A percentile compares a stretch with the other conserved stretches of the same genome.
Evolutionary conservation across 2,113 vertebrate species (phyloP).

Genomic region (Serilophus lunatus): DNA sequence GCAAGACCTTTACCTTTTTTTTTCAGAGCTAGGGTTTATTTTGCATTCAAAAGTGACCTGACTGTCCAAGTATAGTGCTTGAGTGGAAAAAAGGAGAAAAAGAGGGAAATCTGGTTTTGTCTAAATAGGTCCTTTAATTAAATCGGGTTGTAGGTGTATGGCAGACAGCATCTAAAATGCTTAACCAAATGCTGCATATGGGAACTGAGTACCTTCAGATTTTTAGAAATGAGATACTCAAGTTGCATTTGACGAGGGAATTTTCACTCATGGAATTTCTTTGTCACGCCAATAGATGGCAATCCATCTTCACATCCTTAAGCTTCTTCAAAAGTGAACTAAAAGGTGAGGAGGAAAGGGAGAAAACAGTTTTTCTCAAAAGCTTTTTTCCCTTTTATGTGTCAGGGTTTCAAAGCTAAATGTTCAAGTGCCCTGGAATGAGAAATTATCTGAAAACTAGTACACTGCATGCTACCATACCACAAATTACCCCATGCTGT

Average conservation of each 20-base stretch:
- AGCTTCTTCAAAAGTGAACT: background rate
- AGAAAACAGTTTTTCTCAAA: constrained; percentile 45
- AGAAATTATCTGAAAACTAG: constrained; percentile 62
- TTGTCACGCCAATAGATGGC: constrained; percentile 69
- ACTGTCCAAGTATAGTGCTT: background rate
- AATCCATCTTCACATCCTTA: background rate
- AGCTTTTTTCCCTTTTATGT: constrained; percentile 20
- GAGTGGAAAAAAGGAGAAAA: background rate
- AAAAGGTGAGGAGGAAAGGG: constrained; percentile 16
- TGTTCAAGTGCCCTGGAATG: constrained; percentile 50
- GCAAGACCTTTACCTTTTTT: background rate
- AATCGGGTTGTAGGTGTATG: background rate
- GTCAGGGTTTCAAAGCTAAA: constrained; percentile 57
- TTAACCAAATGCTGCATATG: background rate
- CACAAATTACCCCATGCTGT: constrained; percentile 61
- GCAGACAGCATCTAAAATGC: background rate
- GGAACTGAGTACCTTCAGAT: background rate
- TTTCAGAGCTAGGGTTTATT: background rate
- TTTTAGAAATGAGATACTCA: background rate
- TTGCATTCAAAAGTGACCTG: background rate
- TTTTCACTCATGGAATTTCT: background rate
- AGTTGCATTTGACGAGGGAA: background rate
- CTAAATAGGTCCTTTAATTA: background rate
- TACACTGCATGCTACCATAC: constrained; percentile 41
- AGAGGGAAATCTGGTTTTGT: background rate